Evolutionary conservation across 2,113 vertebrate species (phyloP).

Genomic region (Megaceryle maxima): DNA sequence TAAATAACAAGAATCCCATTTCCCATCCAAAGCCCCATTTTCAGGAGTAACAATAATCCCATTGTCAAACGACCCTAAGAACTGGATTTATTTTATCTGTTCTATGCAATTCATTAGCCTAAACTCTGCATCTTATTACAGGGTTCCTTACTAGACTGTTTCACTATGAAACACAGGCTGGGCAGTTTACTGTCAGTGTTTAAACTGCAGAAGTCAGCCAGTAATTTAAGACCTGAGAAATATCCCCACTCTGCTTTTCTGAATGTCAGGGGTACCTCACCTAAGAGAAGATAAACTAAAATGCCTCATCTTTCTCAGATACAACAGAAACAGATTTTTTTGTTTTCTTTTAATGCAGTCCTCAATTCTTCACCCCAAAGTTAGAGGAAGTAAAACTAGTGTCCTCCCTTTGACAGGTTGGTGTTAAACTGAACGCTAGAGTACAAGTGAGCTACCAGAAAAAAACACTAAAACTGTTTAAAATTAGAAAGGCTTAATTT

Average conservation of each 20-base stretch:
- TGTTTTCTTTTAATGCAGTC: not conserved
- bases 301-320: not conserved
- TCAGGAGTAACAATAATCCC: slow-evolving; percentile 59
- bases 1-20: slow-evolving; percentile 40
- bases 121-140: slow-evolving; percentile 64
- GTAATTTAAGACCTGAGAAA: not conserved
- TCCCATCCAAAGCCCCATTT: slow-evolving; percentile 31
- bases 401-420: not conserved
- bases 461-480: not conserved
- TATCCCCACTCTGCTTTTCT: not conserved
- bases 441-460: not conserved
- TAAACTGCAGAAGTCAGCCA: not conserved
- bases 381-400: not conserved
- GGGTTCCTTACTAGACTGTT: slow-evolving; percentile 32
- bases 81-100: slow-evolving; percentile 57
- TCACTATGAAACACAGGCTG: not conserved
- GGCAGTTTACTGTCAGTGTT: not conserved
- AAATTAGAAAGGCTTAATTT: not conserved
- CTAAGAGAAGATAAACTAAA: not conserved
- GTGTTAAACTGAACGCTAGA: not conserved
- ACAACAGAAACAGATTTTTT: not conserved
- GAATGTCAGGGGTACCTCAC: not conserved
- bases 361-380: not conserved
- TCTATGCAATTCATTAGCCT: slow-evolving; percentile 66
- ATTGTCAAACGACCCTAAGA: slow-evolving; percentile 59